Percentiles rank a stretch among this genome's conserved stretches.
Evolutionary conservation across 2,797 vertebrate genomes (phyloP).

Genomic region (Alauda arvensis): DNA sequence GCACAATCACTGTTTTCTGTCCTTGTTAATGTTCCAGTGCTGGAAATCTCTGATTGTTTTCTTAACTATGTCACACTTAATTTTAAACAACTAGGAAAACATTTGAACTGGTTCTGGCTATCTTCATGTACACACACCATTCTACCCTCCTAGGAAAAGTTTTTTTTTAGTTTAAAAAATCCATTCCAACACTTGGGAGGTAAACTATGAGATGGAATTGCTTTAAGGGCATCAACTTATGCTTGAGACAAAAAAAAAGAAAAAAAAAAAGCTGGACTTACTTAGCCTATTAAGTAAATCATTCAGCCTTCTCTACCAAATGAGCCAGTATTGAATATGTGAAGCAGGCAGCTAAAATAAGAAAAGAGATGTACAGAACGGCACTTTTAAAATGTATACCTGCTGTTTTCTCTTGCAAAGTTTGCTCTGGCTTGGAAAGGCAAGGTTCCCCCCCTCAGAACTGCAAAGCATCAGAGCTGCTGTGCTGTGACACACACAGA

Average conservation of each 20-base stretch:
- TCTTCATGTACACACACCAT: background rate
- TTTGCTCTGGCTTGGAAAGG: background rate
- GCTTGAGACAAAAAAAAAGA: background rate
- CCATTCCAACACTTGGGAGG: background rate
- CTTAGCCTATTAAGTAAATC: background rate
- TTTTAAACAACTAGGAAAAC: background rate
- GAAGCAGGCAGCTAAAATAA: background rate
- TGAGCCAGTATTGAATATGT: background rate
- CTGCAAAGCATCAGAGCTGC: background rate
- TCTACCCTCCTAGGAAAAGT: background rate
- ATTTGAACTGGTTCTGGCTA: background rate
- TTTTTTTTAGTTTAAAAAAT: background rate
- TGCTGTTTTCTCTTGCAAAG: background rate
- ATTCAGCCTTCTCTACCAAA: background rate
- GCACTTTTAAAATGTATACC: background rate
- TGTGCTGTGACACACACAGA: background rate
- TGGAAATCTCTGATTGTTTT: conserved; percentile 25
- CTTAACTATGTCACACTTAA: background rate
- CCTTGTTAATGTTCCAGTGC: background rate
- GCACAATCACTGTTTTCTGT: background rate
- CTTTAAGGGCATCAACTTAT: background rate
- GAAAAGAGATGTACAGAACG: background rate
- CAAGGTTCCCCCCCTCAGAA: background rate
- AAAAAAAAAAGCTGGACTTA: background rate
- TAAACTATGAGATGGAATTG: background rate